Evolutionary conservation across 2,888 invertebrate species (phyloP).

Genomic region (Thecophora atra): DNA sequence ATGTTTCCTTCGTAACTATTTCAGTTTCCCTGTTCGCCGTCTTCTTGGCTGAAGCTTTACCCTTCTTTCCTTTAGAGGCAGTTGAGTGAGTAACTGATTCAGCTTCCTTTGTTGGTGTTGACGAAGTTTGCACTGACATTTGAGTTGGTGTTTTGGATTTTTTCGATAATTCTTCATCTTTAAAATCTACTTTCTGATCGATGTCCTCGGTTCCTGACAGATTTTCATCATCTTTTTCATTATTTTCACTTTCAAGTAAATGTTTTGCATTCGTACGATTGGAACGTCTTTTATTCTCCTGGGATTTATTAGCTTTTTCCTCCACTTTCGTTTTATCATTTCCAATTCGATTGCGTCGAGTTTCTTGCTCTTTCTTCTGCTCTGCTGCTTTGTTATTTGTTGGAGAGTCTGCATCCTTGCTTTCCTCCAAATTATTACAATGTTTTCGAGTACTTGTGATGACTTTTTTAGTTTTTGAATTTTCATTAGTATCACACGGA

Average conservation of each 20-base stretch:
- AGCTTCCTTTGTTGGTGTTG: conserved; percentile 50
- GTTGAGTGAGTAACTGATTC: conserved; percentile 12
- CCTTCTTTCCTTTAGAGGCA: conserved; percentile 46
- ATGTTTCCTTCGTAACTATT: not conserved
- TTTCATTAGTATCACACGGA: not conserved
- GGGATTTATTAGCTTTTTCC: conserved; percentile 51
- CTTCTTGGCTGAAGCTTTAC: conserved; percentile 45
- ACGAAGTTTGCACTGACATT: conserved; percentile 45
- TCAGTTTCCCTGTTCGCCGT: conserved; percentile 21
- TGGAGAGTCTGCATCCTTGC: conserved; percentile 33
- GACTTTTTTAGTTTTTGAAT: conserved; percentile 28
- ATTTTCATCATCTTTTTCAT: conserved; percentile 52
- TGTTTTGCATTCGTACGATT: no score
- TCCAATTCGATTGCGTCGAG: conserved; percentile 66
- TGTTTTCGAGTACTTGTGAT: conserved; percentile 19
- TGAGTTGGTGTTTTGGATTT: conserved; percentile 42
- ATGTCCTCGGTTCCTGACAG: conserved; percentile 53
- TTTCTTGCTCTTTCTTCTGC: conserved; percentile 67
- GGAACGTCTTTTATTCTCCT: conserved; percentile 60
- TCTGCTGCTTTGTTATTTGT: conserved; percentile 47
- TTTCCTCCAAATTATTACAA: conserved; percentile 18
- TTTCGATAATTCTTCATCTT: conserved; percentile 40
- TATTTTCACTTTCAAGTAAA: conserved; percentile 48
- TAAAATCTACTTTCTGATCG: conserved; percentile 17
- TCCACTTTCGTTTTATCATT: conserved; percentile 51